Evolutionary conservation across 1,140 invertebrate species (phyloP).

Genomic region (Episyrphus balteatus): DNA sequence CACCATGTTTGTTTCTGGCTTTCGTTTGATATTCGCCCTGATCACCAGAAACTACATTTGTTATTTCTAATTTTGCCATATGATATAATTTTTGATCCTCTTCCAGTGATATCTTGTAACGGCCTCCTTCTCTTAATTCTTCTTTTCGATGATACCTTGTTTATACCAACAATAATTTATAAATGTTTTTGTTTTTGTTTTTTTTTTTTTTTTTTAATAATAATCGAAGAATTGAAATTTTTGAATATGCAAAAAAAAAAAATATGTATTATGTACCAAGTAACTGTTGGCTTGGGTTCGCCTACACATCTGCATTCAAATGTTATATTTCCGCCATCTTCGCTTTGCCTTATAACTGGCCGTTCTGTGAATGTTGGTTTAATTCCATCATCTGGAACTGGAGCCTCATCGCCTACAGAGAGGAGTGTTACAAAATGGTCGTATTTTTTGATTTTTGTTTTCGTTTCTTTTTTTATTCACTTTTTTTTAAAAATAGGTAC

Average conservation of each 20-base stretch:
- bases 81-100: conserved; percentile 82
- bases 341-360: conserved; percentile 87
- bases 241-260: neutral
- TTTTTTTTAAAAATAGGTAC: too few species aligned
- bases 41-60: conserved; percentile 70
- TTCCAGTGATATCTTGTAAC: conserved; percentile 67
- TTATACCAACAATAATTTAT: conserved; percentile 9
- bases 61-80: conserved; percentile 73
- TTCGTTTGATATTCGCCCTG: conserved; percentile 88
- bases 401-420: conserved; percentile 76
- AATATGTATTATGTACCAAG: conserved; percentile 55
- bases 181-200: neutral
- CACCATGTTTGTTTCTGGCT: conserved; percentile 84
- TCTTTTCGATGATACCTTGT: conserved; percentile 75
- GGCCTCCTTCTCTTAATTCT: conserved; percentile 61
- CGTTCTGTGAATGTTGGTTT: conserved; percentile 94
- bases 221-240: neutral
- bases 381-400: conserved; percentile 76
- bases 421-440: conserved; percentile 5
- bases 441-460: too few species aligned
- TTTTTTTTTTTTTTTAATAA: neutral
- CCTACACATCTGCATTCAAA: conserved; percentile 94
- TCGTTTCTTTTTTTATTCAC: too few species aligned
- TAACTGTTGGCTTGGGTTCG: conserved; percentile 81
- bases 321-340: conserved; percentile 82